A percentile compares a stretch with the other conserved stretches of the same genome.
phyloP scores from a whole-genome alignment of 2,888 invertebrate species.

The Kryphioiulus occultus region DNA sequence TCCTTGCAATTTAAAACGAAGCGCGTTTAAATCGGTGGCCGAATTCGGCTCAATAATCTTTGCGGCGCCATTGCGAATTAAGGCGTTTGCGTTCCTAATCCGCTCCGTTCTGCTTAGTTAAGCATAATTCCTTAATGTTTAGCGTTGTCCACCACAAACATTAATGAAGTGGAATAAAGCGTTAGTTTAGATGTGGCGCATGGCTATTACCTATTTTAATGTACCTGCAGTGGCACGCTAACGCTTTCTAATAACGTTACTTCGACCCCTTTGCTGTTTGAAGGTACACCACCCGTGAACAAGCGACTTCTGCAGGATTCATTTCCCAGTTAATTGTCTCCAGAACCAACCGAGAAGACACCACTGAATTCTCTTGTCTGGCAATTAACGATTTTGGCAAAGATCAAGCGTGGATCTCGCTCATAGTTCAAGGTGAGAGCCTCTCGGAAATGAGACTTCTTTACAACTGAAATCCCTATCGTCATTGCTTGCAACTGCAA shows the following conservation, averaged over 20 bases:
- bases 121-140: slow-evolving; percentile 39
- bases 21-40: neutral
- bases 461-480: neutral
- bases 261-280: neutral
- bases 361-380: slow-evolving; percentile 61
- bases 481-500: too few species aligned
- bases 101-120: slow-evolving; percentile 32
- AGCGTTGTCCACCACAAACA: slow-evolving; percentile 29
- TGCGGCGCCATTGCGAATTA: neutral
- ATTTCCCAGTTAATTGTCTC: slow-evolving; percentile 57
- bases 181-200: slow-evolving; percentile 27
- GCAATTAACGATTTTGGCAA: slow-evolving; percentile 66
- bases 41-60: neutral
- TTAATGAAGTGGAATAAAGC: slow-evolving; percentile 34
- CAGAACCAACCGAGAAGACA: slow-evolving; percentile 50
- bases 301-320: slow-evolving; percentile 58
- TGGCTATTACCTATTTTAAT: slow-evolving; percentile 33
- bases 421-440: slow-evolving; percentile 63
- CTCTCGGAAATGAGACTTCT: neutral
- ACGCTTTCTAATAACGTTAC: neutral
- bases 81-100: neutral
- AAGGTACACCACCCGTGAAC: slow-evolving; percentile 47
- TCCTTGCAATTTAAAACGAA: neutral
- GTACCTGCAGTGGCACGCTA: neutral
- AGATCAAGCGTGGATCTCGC: slow-evolving; percentile 64